Evolutionary conservation across 2,113 vertebrate genomes (phyloP).

Genomic region (Sialia sialis): DNA sequence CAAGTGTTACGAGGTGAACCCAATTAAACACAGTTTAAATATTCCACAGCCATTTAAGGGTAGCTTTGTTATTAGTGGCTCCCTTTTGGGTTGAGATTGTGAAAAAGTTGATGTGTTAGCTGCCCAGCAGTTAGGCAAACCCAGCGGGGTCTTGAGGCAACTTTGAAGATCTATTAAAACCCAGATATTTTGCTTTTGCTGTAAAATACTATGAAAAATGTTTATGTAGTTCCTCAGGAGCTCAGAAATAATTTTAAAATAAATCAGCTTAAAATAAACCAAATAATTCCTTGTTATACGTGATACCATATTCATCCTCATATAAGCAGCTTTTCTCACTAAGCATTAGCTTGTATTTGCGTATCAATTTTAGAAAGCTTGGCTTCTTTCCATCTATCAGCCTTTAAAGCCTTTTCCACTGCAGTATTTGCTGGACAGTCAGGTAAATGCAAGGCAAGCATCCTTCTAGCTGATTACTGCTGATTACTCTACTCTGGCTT

Average conservation of each 20-base stretch:
- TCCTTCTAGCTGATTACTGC: not conserved
- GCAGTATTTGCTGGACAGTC: not conserved
- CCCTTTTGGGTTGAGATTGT: not conserved
- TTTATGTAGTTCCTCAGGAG: slow-evolving; percentile 6
- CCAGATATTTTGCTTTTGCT: not conserved
- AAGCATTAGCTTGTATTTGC: slow-evolving; percentile 34
- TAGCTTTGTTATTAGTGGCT: not conserved
- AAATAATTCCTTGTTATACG: slow-evolving; percentile 36
- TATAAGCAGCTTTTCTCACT: slow-evolving; percentile 51
- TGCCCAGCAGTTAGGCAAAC: not conserved
- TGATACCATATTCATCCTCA: slow-evolving; percentile 40
- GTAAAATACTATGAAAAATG: slow-evolving; percentile 11
- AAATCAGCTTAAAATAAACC: slow-evolving; percentile 61
- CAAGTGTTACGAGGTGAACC: not conserved
- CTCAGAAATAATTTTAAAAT: slow-evolving; percentile 51
- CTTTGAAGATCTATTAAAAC: slow-evolving; percentile 1
- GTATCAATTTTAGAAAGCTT: slow-evolving; percentile 24
- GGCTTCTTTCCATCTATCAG: not conserved
- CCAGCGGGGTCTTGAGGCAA: not conserved
- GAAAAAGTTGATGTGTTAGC: not conserved
- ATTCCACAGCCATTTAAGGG: not conserved
- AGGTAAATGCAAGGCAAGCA: slow-evolving; percentile 42
- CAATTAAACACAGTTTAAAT: not conserved
- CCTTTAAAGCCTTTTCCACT: slow-evolving; percentile 7
- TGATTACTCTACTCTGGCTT: not conserved